Conservation (phyloP, 2,888 invertebrate genomes). For the Harmothoe impar region DNA sequence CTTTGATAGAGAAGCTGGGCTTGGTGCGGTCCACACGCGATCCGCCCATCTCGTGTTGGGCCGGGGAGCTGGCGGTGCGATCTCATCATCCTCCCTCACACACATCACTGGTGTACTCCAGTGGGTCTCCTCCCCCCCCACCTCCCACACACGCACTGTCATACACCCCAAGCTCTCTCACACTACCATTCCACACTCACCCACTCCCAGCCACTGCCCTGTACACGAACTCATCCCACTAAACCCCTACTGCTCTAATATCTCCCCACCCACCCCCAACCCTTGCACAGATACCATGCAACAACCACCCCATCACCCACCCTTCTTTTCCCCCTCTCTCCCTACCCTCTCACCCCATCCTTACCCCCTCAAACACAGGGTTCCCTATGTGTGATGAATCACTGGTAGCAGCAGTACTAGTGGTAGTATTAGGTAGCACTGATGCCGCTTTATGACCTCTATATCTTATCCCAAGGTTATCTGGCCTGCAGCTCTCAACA, state of each 20-base stretch:
- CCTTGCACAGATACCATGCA: neutral
- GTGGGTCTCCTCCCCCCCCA: neutral
- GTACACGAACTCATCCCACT: neutral
- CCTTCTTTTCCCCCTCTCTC: neutral
- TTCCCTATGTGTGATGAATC: too few relatives aligned
- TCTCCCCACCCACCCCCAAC: neutral
- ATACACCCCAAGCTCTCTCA: neutral
- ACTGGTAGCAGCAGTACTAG: too few relatives aligned
- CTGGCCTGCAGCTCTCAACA: too few relatives aligned
- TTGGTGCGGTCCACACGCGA: neutral
- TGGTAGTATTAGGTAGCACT: too few relatives aligned
- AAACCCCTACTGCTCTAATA: neutral
- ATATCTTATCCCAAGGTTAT: too few relatives aligned
- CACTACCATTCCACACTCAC: neutral
- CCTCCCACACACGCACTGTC: neutral
- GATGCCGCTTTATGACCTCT: too few relatives aligned
- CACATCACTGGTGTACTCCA: neutral
- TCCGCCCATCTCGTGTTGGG: constrained; percentile 16
- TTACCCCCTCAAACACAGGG: neutral
- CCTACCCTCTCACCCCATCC: neutral
- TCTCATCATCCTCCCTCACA: constrained; percentile 20
- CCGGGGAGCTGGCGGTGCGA: constrained; percentile 21
- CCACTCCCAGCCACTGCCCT: neutral
- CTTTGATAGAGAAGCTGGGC: constrained; percentile 40
- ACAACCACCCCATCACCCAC: neutral